Evolutionary conservation across 1,140 invertebrate genomes (phyloP).

Genomic region (Muscidifurax raptorellus): DNA sequence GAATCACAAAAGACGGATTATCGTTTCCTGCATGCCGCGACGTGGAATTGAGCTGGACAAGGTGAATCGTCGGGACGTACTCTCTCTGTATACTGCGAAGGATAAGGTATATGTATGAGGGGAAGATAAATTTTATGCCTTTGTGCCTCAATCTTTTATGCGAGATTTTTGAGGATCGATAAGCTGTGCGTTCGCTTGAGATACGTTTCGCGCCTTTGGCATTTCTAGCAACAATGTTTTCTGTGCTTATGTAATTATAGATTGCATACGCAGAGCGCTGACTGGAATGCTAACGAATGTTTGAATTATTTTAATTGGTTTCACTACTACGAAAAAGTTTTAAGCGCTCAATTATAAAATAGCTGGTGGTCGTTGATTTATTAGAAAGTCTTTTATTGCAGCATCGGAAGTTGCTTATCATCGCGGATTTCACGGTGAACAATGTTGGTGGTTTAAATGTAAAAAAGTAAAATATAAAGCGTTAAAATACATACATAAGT

Average conservation of each 20-base stretch:
- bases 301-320: not conserved
- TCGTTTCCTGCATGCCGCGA: not conserved
- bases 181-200: too few species aligned
- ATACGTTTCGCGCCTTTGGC: too few species aligned
- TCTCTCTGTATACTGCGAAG: not conserved
- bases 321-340: not conserved
- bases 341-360: not conserved
- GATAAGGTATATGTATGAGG: not conserved
- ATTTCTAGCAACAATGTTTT: not conserved
- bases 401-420: not conserved
- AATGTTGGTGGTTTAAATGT: too few species aligned
- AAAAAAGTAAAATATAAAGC: too few species aligned
- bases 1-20: conserved; percentile 41
- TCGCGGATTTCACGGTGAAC: not conserved
- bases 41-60: not conserved
- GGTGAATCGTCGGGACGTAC: not conserved
- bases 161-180: too few species aligned
- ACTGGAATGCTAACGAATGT: not conserved
- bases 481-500: too few species aligned
- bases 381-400: not conserved
- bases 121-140: not conserved
- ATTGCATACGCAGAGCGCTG: not conserved
- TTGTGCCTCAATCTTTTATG: not conserved
- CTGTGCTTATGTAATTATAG: not conserved
- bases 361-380: not conserved